These are phyloP conservation scores for Dinocampus coccinellae DNA, from an alignment of 2,888 invertebrate species.

Conservation along the genomic window DNA sequence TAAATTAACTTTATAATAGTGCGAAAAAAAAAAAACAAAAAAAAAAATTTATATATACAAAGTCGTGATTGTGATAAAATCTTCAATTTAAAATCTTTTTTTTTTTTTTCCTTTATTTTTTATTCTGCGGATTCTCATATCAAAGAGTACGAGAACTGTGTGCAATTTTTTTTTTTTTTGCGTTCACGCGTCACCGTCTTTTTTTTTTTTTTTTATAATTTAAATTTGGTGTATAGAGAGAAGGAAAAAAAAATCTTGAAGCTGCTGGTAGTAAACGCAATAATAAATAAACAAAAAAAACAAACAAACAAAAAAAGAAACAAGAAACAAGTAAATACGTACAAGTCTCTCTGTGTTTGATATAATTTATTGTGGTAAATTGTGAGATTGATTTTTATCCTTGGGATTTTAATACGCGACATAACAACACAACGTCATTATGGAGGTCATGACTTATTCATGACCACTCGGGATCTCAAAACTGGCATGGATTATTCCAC, in stretches of 20 bases:
- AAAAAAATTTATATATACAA: too few species aligned
- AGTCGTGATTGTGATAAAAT: too few species aligned
- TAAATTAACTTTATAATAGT: too few species aligned
- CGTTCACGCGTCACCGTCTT: too few species aligned
- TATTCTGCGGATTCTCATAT: too few species aligned
- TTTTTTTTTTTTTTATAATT: too few species aligned
- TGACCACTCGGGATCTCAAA: slow-evolving; percentile 11
- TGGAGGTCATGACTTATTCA: neutral
- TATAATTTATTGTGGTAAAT: slow-evolving; percentile 5
- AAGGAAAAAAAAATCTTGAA: neutral
- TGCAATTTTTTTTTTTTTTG: too few species aligned
- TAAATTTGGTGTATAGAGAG: too few species aligned
- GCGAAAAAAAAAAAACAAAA: too few species aligned
- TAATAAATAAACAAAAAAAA: neutral
- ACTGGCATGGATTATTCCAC: slow-evolving; percentile 58
- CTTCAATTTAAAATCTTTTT: too few species aligned
- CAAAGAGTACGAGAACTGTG: too few species aligned
- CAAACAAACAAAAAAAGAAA: neutral
- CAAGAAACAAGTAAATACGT: neutral
- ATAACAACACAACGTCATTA: neutral
- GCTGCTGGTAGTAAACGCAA: neutral
- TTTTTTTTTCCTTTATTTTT: too few species aligned
- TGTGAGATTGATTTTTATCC: slow-evolving; percentile 3
- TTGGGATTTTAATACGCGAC: slow-evolving; percentile 9
- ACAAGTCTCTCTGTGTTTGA: neutral